These are phyloP conservation scores for Gibbula magus DNA, from an alignment of 2,888 invertebrate genomes.

Conservation along the genomic window DNA sequence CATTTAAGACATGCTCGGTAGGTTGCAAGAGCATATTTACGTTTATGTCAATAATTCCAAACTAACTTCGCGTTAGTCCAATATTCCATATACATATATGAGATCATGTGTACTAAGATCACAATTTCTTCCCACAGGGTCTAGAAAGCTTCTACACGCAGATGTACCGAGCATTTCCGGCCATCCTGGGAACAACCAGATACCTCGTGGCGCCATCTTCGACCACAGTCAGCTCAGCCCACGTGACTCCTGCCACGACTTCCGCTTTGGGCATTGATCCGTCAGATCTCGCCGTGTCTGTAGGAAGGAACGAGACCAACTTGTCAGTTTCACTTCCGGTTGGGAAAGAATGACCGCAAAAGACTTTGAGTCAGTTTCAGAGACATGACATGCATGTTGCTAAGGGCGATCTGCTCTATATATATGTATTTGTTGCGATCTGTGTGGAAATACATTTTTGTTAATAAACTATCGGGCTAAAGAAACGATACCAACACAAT, in stretches of 20 bases:
- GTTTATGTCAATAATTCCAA: too few species aligned
- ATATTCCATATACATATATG: too few species aligned
- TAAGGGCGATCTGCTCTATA: too few species aligned
- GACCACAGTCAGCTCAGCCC: neutral
- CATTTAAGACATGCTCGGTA: too few species aligned
- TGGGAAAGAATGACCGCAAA: neutral
- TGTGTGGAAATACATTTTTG: too few species aligned
- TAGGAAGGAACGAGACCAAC: neutral
- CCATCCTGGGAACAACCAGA: neutral
- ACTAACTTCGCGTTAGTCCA: too few species aligned
- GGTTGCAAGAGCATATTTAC: too few species aligned
- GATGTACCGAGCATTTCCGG: conserved; percentile 4
- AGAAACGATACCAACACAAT: too few species aligned
- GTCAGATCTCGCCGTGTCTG: neutral
- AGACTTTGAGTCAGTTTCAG: neutral
- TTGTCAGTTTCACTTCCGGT: neutral
- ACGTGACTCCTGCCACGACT: neutral
- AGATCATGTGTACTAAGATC: too few species aligned
- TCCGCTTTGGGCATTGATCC: neutral
- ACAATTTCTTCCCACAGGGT: neutral
- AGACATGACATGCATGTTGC: too few species aligned
- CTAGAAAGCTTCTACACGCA: neutral
- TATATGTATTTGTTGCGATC: too few species aligned
- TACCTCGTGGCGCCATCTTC: neutral
- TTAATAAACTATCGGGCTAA: too few species aligned